phyloP scores from a whole-genome alignment of 2,113 vertebrate species.

The Vulpes lagopus region DNA sequence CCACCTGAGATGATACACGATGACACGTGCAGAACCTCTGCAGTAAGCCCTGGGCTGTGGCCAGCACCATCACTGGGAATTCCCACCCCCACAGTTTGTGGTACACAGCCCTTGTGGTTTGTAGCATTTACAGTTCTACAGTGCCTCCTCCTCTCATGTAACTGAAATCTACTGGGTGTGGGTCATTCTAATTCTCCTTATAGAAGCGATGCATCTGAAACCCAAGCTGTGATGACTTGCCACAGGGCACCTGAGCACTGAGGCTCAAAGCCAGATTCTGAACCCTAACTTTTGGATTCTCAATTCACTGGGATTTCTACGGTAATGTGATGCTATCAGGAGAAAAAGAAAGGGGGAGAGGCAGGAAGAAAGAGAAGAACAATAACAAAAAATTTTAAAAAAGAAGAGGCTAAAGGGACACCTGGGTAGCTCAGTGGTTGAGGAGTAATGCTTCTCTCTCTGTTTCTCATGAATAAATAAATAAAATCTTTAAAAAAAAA shows the following conservation, averaged over 20 bases:
- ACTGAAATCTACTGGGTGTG: accelerated
- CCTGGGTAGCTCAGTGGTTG: too few species aligned
- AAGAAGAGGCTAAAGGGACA: background rate
- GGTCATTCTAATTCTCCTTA: background rate
- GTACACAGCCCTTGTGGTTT: background rate
- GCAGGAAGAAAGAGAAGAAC: background rate
- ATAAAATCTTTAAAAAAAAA: too few species aligned
- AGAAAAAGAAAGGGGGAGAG: background rate
- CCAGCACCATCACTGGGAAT: background rate
- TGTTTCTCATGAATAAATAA: too few species aligned
- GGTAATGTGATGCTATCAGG: background rate
- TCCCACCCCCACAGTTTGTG: background rate
- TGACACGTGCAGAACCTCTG: background rate
- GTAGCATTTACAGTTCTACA: background rate
- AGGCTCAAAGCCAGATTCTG: background rate
- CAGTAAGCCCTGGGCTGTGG: background rate
- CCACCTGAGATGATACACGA: background rate
- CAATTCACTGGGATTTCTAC: slow-evolving; percentile 6
- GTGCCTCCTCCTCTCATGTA: background rate
- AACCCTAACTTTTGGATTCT: background rate
- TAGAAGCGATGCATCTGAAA: background rate
- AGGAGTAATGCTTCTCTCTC: too few species aligned
- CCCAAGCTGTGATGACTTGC: background rate
- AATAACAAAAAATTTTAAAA: background rate
- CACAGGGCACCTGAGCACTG: background rate